These are phyloP conservation scores for Drosophila mercatorum DNA, from an alignment of 2,888 invertebrate genomes.

Conservation along the genomic window DNA sequence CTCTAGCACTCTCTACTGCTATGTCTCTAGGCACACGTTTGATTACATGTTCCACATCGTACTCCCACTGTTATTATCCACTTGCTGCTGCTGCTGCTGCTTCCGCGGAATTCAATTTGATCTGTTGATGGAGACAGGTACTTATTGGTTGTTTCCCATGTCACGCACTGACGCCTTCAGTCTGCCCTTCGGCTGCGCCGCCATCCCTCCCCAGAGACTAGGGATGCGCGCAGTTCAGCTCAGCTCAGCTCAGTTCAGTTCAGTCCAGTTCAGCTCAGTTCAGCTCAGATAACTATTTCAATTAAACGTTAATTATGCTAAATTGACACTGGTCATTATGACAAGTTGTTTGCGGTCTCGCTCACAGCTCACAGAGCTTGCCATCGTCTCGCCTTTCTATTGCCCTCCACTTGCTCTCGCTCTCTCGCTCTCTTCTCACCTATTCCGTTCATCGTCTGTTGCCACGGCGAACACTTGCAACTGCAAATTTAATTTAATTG, in stretches of 20 bases:
- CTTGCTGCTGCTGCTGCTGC: neutral
- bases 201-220: neutral
- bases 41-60: neutral
- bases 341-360: conserved; percentile 54
- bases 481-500: conserved; percentile 79
- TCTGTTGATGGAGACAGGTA: conserved; percentile 1
- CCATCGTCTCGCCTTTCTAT: neutral
- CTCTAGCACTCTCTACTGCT: too few species aligned
- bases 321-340: conserved; percentile 75
- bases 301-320: conserved; percentile 75
- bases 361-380: conserved; percentile 1
- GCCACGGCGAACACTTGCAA: conserved; percentile 60
- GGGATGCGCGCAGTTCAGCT: conserved; percentile 1
- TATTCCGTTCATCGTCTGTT: conserved; percentile 33
- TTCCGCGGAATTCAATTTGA: neutral
- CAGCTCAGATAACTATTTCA: conserved; percentile 53
- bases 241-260: conserved; percentile 8
- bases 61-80: neutral
- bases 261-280: neutral
- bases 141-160: conserved; percentile 11
- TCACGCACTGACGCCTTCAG: conserved; percentile 58
- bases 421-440: conserved; percentile 1
- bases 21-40: neutral
- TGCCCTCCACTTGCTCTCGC: neutral
- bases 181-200: neutral